Evolutionary conservation across 92 coral and sea anemone genomes (phyloP), one percentile per base, ranked within the genome.

Genomic region (Porites cylindrica): DNA sequence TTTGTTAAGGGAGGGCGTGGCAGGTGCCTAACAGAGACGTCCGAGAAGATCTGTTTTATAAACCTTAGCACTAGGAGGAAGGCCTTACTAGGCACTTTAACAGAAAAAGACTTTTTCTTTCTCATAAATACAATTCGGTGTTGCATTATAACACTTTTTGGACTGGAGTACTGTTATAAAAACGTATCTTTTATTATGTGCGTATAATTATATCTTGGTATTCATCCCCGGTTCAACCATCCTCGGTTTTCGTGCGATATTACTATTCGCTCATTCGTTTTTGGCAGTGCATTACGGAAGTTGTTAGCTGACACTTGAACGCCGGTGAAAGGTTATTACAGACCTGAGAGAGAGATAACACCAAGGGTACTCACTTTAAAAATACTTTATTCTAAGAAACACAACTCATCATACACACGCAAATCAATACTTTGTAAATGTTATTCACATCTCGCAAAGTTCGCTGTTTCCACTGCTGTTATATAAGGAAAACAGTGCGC

Each of bases 221-320:
- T 38, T 38, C 3, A 29, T 29, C 47, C 47, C 47, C 6, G 47
- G 47, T 4, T 38, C 47, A 38, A 38, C 47, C 47, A 38, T 38
- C 20, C 51, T 43, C 21, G 12, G 4, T 21, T 53, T 20, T 16
- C 43, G 64, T 24, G 56, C 13, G 19, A 14, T 23, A n/a, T 47
- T 19, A 38, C 60, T 10, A n/a, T 21, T 82, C 62, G 69, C 47
- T 70, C 71, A 70, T 69, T 58, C 78, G 47, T 16, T 47, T 65
- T 59, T 16, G 20, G 72, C 87, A 43, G 62, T 83, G 81, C 63
- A 75, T 79, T 47, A 69, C 51, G 86, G 60, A 59, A 72, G 60
- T 82, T 72, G 79, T 73, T 82, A 47, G 56, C 47, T 68, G 79
- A 50, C 59, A 58, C 70, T 72, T 82, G 79, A 82, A 9, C 47